phyloP scores from a whole-genome alignment of 2,113 vertebrate species.

The Piaya cayana region DNA sequence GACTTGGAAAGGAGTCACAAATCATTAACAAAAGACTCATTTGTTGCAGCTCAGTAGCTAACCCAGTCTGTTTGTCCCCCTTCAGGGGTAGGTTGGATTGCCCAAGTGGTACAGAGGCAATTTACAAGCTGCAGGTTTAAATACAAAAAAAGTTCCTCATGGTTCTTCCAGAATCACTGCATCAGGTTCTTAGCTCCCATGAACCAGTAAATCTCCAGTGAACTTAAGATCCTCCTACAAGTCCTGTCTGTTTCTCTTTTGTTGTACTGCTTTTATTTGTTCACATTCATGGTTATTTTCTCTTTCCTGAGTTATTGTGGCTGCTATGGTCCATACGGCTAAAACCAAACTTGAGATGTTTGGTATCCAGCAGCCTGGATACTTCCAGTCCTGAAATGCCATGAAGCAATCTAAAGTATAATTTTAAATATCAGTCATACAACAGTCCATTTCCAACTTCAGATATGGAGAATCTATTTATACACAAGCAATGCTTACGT shows the following conservation, averaged over 20 bases:
- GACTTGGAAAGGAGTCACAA: background rate
- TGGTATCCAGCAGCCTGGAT: background rate
- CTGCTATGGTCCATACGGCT: background rate
- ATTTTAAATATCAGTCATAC: background rate
- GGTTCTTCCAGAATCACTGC: background rate
- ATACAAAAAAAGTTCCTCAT: background rate
- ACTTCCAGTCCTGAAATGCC: background rate
- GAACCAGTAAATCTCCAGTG: background rate
- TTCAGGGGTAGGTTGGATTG: background rate
- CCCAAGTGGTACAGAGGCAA: background rate
- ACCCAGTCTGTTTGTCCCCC: background rate
- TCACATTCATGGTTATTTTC: background rate
- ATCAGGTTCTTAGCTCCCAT: background rate
- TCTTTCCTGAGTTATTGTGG: background rate
- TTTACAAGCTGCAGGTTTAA: background rate
- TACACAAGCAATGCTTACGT: background rate
- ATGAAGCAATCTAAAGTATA: background rate
- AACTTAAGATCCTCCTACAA: background rate
- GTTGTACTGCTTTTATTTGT: background rate
- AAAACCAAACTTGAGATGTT: background rate
- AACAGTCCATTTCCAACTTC: background rate
- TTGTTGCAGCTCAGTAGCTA: background rate
- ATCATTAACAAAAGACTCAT: background rate
- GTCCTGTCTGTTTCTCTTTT: background rate
- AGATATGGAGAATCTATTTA: background rate